Percentiles rank a stretch among this genome's conserved stretches.
phyloP scores from a whole-genome alignment of 2,888 invertebrate species.

The Meteorus colon region DNA sequence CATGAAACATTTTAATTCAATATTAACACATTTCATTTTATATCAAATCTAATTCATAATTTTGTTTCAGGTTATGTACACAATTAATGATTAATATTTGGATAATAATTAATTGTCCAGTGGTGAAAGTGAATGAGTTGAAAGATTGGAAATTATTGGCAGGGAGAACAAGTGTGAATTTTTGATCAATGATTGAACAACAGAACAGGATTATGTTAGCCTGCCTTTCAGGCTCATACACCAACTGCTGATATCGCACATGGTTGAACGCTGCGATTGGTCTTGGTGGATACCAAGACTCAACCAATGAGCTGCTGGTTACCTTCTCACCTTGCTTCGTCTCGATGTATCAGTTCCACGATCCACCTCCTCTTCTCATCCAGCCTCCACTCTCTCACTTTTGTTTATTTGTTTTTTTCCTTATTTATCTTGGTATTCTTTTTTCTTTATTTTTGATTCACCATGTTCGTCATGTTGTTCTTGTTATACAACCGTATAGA shows the following conservation, averaged over 20 bases:
- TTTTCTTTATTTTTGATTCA: not conserved
- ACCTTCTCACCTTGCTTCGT: slow-evolving; percentile 59
- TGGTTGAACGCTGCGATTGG: slow-evolving; percentile 59
- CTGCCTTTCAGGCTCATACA: slow-evolving; percentile 31
- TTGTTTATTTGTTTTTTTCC: slow-evolving; percentile 23
- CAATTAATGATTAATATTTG: too few relatives aligned
- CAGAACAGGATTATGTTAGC: not conserved
- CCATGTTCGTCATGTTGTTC: slow-evolving; percentile 43
- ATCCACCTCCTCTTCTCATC: slow-evolving; percentile 50
- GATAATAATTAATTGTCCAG: too few relatives aligned
- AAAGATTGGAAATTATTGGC: too few relatives aligned
- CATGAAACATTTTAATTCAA: too few relatives aligned
- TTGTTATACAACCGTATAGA: slow-evolving; percentile 41
- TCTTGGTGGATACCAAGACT: slow-evolving; percentile 59
- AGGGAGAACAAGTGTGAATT: too few relatives aligned
- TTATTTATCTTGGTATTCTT: slow-evolving; percentile 43
- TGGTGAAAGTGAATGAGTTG: too few relatives aligned
- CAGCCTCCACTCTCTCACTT: slow-evolving; percentile 45
- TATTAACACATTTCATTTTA: too few relatives aligned
- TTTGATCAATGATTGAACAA: too few relatives aligned
- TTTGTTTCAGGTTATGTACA: too few relatives aligned
- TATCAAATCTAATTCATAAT: too few relatives aligned
- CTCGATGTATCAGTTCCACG: slow-evolving; percentile 50
- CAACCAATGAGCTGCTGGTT: slow-evolving; percentile 64
- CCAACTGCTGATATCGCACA: not conserved